phyloP scores from a whole-genome alignment of 2,888 invertebrate genomes.

The Mylabris sibirica region DNA sequence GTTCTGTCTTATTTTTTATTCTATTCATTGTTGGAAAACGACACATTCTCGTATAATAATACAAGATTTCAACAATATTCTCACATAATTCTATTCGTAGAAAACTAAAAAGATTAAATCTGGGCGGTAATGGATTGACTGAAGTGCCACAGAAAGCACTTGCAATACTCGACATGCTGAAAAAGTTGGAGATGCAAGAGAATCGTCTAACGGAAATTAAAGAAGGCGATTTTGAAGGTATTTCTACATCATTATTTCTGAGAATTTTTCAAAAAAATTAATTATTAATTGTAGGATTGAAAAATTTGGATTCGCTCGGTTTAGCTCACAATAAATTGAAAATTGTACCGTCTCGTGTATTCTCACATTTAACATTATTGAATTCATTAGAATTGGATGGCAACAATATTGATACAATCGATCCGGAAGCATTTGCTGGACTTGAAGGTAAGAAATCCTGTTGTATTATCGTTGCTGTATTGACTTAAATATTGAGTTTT shows the following conservation, averaged over 20 bases:
- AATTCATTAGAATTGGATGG: conserved; percentile 90
- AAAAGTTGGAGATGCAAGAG: conserved; percentile 88
- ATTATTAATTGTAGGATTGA: conserved; percentile 68
- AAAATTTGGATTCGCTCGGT: conserved; percentile 82
- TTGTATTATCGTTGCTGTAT: not conserved
- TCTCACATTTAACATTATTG: conserved; percentile 79
- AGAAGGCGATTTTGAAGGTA: conserved; percentile 89
- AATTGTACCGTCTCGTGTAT: conserved; percentile 81
- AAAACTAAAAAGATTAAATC: conserved; percentile 82
- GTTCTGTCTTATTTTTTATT: not conserved
- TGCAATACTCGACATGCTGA: conserved; percentile 79
- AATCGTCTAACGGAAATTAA: conserved; percentile 79
- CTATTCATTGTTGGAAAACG: not conserved
- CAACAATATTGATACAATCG: conserved; percentile 81
- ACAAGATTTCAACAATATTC: not conserved
- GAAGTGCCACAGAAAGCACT: conserved; percentile 82
- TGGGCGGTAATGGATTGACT: conserved; percentile 83
- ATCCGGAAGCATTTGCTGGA: conserved; percentile 86
- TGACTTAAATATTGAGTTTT: not conserved
- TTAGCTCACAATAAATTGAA: conserved; percentile 85
- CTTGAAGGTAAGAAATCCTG: conserved; percentile 75
- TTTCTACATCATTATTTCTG: conserved; percentile 30
- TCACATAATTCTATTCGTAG: conserved; percentile 57
- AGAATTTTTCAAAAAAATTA: conserved; percentile 6
- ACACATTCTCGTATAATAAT: too few species aligned